A percentile compares a stretch with the other conserved stretches of the same genome.
Evolutionary conservation across 2,113 vertebrate genomes (phyloP).

Genomic region (Thymallus thymallus): DNA sequence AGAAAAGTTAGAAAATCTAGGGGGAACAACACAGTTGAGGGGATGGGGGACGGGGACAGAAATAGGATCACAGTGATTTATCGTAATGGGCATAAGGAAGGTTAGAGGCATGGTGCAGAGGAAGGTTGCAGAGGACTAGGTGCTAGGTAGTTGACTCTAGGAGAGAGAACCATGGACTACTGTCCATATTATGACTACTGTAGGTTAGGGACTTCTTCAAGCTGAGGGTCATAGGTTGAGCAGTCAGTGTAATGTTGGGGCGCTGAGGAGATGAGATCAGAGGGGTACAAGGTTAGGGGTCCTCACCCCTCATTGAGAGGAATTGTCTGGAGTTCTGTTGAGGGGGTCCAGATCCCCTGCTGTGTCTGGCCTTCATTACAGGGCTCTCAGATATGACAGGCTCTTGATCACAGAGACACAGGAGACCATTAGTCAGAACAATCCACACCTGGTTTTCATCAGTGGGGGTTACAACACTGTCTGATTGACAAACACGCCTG

Average conservation of each 20-base stretch:
- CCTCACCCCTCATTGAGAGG: not conserved
- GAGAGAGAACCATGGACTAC: not conserved
- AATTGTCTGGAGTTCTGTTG: not conserved
- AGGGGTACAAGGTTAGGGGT: not conserved
- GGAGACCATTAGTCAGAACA: slow-evolving; percentile 14
- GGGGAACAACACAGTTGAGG: not conserved
- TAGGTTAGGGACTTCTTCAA: not conserved
- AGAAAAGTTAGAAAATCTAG: too few relatives aligned
- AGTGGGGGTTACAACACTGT: not conserved
- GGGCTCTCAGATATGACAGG: slow-evolving; percentile 6
- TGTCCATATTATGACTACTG: not conserved
- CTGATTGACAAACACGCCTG: not conserved
- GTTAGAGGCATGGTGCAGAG: not conserved
- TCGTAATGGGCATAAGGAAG: not conserved
- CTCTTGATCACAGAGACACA: slow-evolving; percentile 9
- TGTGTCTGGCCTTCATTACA: slow-evolving; percentile 30
- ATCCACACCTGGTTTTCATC: slow-evolving; percentile 23
- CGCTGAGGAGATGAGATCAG: not conserved
- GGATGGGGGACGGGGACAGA: slow-evolving; percentile 4
- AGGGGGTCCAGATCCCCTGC: not conserved
- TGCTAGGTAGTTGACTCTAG: not conserved
- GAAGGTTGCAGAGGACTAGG: not conserved
- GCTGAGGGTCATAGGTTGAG: not conserved
- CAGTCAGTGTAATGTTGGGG: not conserved
- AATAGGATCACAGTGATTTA: not conserved